Evolutionary conservation across 2,797 vertebrate genomes (phyloP).

Genomic region (Fistularia commersonii): DNA sequence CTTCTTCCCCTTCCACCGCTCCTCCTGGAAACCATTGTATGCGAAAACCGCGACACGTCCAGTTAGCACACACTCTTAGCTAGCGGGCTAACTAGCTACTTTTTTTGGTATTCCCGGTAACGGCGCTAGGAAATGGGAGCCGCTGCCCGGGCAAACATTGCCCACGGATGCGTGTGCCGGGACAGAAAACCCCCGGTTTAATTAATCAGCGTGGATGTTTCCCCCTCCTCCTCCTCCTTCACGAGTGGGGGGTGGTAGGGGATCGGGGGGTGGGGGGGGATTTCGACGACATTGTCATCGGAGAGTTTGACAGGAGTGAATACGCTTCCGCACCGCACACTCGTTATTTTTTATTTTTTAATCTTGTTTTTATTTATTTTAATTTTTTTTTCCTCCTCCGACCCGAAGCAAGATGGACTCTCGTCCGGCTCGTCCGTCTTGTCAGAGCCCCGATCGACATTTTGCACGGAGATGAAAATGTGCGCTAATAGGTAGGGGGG

Average conservation of each 20-base stretch:
- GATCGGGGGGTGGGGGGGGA: slow-evolving; percentile 26
- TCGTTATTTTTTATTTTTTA: too few relatives aligned
- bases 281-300: slow-evolving; percentile 66
- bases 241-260: too few relatives aligned
- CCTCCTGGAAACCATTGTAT: slow-evolving; percentile 76
- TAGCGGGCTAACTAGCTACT: slow-evolving; percentile 81
- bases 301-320: slow-evolving; percentile 80
- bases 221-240: not conserved
- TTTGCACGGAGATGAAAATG: slow-evolving; percentile 86
- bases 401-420: slow-evolving; percentile 96
- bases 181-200: slow-evolving; percentile 64
- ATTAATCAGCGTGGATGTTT: slow-evolving; percentile 59
- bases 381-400: slow-evolving; percentile 69
- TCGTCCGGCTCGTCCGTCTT: slow-evolving; percentile 84
- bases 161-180: slow-evolving; percentile 52
- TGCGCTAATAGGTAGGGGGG: slow-evolving; percentile 25
- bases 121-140: slow-evolving; percentile 63
- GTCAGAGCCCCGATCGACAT: slow-evolving; percentile 89
- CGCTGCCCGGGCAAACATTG: slow-evolving; percentile 45
- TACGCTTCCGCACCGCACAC: slow-evolving; percentile 73
- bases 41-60: slow-evolving; percentile 85
- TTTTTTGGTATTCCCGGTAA: slow-evolving; percentile 64
- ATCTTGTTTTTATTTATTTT: too few relatives aligned
- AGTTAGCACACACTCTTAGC: slow-evolving; percentile 65
- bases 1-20: too few relatives aligned